Conservation (phyloP, 2,888 invertebrate genomes). For the Torymus texanus region DNA sequence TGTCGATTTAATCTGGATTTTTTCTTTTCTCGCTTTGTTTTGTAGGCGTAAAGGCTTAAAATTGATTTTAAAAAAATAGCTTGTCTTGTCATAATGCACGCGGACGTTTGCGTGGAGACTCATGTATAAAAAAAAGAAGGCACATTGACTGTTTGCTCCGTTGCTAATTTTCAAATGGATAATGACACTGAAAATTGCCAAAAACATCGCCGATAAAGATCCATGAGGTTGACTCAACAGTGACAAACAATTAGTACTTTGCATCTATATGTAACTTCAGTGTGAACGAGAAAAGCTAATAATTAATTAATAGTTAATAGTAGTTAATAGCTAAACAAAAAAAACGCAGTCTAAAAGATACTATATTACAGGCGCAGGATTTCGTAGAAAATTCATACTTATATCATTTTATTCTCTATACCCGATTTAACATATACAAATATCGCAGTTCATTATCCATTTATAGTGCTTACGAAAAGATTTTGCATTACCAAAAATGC, state of each 20-base stretch:
- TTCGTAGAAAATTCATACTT: constrained; percentile 34
- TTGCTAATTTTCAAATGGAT: constrained; percentile 3
- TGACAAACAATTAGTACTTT: constrained; percentile 34
- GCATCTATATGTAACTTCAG: constrained; percentile 40
- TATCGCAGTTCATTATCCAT: constrained; percentile 37
- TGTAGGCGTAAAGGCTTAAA: not conserved
- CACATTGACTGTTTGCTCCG: constrained; percentile 12
- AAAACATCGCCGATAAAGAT: constrained; percentile 22
- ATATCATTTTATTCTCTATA: constrained; percentile 27
- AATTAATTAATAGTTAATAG: constrained; percentile 40
- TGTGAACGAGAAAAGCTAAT: constrained; percentile 31
- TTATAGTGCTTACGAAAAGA: constrained; percentile 26
- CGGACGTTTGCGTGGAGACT: not conserved
- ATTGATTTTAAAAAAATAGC: constrained; percentile 37
- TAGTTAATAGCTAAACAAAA: constrained; percentile 28
- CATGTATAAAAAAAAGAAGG: not conserved
- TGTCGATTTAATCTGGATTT: constrained; percentile 8
- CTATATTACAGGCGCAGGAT: constrained; percentile 51
- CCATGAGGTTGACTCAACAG: constrained; percentile 36
- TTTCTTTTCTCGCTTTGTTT: constrained; percentile 4
- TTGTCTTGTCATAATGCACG: not conserved
- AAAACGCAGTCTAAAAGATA: constrained; percentile 45
- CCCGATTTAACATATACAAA: constrained; percentile 30
- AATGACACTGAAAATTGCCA: constrained; percentile 2
- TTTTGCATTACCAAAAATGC: constrained; percentile 24